Conservation (phyloP, 2,797 vertebrate species). For the Epinephelus awoara region DNA sequence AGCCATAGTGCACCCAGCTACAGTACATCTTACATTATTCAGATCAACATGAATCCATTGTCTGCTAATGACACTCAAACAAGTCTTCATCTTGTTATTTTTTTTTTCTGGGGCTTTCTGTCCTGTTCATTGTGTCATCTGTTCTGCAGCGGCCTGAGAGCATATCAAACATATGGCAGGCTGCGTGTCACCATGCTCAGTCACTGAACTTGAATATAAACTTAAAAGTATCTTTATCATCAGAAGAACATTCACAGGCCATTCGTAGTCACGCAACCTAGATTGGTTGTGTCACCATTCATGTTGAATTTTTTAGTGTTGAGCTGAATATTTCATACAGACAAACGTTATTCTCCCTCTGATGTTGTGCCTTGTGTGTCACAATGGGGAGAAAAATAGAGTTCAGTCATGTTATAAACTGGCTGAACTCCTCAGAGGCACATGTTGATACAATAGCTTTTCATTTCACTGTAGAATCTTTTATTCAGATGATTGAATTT, state of each 20-base stretch:
- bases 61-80: no score
- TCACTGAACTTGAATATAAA: slow-evolving; percentile 31
- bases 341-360: slow-evolving; percentile 15
- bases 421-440: neutral
- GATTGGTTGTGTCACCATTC: slow-evolving; percentile 3
- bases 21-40: neutral
- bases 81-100: neutral
- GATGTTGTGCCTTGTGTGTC: slow-evolving; percentile 5
- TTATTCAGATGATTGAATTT: neutral
- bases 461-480: neutral
- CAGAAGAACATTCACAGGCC: slow-evolving; percentile 24
- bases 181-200: slow-evolving; percentile 10
- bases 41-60: neutral
- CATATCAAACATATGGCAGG: slow-evolving; percentile 30
- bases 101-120: neutral
- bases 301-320: slow-evolving; percentile 26
- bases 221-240: slow-evolving; percentile 20
- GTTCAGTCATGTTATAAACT: neutral
- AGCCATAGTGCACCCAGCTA: neutral
- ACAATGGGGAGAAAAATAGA: neutral
- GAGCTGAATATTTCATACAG: slow-evolving; percentile 49
- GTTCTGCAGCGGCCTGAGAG: slow-evolving; percentile 8
- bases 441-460: neutral
- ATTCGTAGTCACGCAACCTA: slow-evolving; percentile 24
- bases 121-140: neutral